These are phyloP conservation scores for Acanthochromis polyacanthus DNA, from an alignment of 2,113 vertebrate genomes.

Conservation along the genomic window DNA sequence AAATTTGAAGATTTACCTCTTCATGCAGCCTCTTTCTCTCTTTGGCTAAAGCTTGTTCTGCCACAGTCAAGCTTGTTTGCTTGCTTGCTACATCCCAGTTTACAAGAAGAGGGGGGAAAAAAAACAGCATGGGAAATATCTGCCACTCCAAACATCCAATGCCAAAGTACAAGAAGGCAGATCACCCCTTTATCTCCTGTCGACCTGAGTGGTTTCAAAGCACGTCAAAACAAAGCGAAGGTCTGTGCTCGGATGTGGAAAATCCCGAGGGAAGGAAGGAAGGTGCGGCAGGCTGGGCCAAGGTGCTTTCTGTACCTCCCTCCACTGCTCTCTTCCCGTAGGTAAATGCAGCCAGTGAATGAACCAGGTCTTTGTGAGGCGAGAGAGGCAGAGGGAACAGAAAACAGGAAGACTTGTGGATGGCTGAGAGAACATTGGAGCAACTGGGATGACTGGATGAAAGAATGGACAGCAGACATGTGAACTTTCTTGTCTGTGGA, in stretches of 20 bases:
- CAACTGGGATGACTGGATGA: constrained; percentile 7
- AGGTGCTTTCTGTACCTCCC: constrained; percentile 61
- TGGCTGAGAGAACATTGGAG: constrained; percentile 30
- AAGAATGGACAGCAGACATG: constrained; percentile 26
- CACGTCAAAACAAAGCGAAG: constrained; percentile 53
- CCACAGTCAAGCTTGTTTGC: constrained; percentile 28
- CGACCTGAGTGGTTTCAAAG: constrained; percentile 44
- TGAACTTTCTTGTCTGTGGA: constrained; percentile 52
- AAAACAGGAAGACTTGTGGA: constrained; percentile 14
- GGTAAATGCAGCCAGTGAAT: constrained; percentile 46
- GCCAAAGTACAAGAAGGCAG: constrained; percentile 26
- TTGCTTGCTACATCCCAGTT: constrained; percentile 9
- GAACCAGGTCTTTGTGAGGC: constrained; percentile 41
- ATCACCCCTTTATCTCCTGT: constrained; percentile 46
- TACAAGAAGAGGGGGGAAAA: constrained; percentile 1
- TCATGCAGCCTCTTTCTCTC: constrained; percentile 13
- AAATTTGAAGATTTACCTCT: constrained; percentile 31
- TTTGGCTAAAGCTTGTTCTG: constrained; percentile 30
- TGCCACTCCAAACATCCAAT: constrained; percentile 51
- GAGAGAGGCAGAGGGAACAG: background rate
- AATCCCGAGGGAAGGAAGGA: constrained; percentile 51
- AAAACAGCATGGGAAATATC: constrained; percentile 51
- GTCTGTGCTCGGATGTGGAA: constrained; percentile 57
- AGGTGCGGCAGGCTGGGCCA: constrained; percentile 52
- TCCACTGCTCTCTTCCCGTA: constrained; percentile 30